Evolutionary conservation across 2,888 invertebrate species (phyloP).

Genomic region (Cartodere bifasciata): DNA sequence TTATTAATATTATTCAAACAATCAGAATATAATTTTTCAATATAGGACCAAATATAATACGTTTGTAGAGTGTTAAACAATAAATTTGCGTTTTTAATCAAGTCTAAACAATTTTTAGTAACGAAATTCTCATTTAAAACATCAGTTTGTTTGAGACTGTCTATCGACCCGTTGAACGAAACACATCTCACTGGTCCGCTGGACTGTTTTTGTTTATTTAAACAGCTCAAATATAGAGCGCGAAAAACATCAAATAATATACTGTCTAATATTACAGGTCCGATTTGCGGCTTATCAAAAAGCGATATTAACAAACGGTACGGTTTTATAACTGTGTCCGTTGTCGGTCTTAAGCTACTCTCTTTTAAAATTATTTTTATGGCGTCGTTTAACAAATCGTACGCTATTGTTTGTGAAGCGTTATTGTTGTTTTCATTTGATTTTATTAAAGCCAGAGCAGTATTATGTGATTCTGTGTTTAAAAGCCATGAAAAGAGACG

Average conservation of each 20-base stretch:
- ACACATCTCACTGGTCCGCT: conserved; percentile 28
- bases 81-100: conserved; percentile 72
- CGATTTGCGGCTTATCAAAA: conserved; percentile 78
- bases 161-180: conserved; percentile 32
- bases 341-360: conserved; percentile 37
- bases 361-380: conserved; percentile 47
- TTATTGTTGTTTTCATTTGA: conserved; percentile 4
- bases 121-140: conserved; percentile 29
- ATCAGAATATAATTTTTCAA: conserved; percentile 50
- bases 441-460: conserved; percentile 16
- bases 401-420: conserved; percentile 34
- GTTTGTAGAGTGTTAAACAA: conserved; percentile 72
- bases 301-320: conserved; percentile 72
- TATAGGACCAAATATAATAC: conserved; percentile 77
- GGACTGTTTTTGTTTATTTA: conserved; percentile 34
- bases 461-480: conserved; percentile 52
- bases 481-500: conserved; percentile 76
- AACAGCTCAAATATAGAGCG: conserved; percentile 41
- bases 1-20: conserved; percentile 25
- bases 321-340: conserved; percentile 50
- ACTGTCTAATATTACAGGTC: conserved; percentile 61
- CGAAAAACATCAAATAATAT: conserved; percentile 69
- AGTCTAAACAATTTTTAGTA: conserved; percentile 45
- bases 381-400: conserved; percentile 50
- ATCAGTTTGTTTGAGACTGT: conserved; percentile 27